These are phyloP conservation scores for Chelmon rostratus DNA, from an alignment of 2,797 vertebrate genomes.

Conservation along the genomic window DNA sequence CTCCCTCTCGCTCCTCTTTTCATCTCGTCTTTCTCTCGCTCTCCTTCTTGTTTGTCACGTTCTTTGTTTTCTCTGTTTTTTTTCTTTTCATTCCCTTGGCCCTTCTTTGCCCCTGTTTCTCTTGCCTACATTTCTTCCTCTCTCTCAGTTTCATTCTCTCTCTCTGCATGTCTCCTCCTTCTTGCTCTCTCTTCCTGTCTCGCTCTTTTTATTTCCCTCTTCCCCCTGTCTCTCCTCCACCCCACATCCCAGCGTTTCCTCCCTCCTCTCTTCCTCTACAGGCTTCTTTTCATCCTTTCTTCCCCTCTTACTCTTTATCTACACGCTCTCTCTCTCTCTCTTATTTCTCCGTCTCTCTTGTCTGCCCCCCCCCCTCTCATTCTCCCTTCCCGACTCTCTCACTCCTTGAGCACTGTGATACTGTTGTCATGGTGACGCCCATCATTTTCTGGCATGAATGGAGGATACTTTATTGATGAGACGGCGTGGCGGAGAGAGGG, in stretches of 20 bases:
- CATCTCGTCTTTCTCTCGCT: conserved; percentile 46
- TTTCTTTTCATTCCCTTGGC: conserved; percentile 31
- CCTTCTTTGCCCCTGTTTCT: conserved; percentile 27
- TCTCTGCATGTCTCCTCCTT: conserved; percentile 25
- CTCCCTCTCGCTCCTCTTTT: conserved; percentile 21
- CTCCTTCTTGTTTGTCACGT: conserved; percentile 38
- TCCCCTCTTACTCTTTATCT: conserved; percentile 36
- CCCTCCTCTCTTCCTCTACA: conserved; percentile 12
- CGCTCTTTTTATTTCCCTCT: conserved; percentile 5
- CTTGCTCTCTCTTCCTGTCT: conserved; percentile 9
- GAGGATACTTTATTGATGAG: conserved; percentile 88
- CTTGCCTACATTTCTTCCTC: not conserved
- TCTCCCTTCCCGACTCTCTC: conserved; percentile 62
- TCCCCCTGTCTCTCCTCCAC: not conserved
- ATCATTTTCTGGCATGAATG: conserved; percentile 89
- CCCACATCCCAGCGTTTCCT: not conserved
- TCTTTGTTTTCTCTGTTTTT: conserved; percentile 27
- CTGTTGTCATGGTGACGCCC: conserved; percentile 89
- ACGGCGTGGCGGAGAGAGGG: conserved; percentile 74
- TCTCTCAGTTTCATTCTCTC: conserved; percentile 25
- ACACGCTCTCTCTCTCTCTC: conserved; percentile 21
- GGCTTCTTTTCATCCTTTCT: conserved; percentile 44
- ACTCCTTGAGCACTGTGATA: conserved; percentile 83
- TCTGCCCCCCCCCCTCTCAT: conserved; percentile 10
- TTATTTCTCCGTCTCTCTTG: conserved; percentile 15